Conservation (phyloP, 2,113 vertebrate species). For the Notarius quadriscutis region DNA sequence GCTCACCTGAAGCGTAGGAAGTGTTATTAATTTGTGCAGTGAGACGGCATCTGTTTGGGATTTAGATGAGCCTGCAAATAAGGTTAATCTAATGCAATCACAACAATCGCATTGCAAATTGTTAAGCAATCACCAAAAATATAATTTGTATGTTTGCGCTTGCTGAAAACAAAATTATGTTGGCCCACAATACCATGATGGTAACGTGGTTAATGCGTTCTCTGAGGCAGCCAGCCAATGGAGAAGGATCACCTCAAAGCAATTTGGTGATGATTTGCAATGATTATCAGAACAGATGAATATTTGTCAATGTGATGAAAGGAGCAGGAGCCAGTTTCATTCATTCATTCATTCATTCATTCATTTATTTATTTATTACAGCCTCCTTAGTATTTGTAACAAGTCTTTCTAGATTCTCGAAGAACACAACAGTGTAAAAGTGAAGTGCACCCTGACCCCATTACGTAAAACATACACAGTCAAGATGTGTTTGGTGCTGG, state of each 20-base stretch:
- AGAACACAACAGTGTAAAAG: neutral
- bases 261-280: conserved; percentile 41
- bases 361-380: conserved; percentile 36
- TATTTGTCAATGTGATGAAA: conserved; percentile 26
- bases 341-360: neutral
- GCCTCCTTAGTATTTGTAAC: conserved; percentile 59
- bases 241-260: conserved; percentile 51
- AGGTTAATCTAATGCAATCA: conserved; percentile 59
- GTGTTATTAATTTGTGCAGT: conserved; percentile 57
- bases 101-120: conserved; percentile 57
- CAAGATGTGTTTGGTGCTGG: neutral
- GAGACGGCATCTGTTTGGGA: conserved; percentile 56
- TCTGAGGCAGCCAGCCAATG: conserved; percentile 50
- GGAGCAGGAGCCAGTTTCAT: neutral
- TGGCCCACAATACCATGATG: conserved; percentile 51
- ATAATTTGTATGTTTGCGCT: conserved; percentile 58
- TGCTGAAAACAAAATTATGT: conserved; percentile 57
- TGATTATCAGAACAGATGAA: conserved; percentile 26
- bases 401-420: neutral
- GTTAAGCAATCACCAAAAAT: conserved; percentile 60
- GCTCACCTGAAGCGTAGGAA: conserved; percentile 54
- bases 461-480: neutral
- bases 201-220: conserved; percentile 56
- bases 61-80: conserved; percentile 55
- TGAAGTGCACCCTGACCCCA: neutral